Base-by-base conservation (phyloP, 2,888 invertebrate species). In the Drosophila rellima region DNA sequence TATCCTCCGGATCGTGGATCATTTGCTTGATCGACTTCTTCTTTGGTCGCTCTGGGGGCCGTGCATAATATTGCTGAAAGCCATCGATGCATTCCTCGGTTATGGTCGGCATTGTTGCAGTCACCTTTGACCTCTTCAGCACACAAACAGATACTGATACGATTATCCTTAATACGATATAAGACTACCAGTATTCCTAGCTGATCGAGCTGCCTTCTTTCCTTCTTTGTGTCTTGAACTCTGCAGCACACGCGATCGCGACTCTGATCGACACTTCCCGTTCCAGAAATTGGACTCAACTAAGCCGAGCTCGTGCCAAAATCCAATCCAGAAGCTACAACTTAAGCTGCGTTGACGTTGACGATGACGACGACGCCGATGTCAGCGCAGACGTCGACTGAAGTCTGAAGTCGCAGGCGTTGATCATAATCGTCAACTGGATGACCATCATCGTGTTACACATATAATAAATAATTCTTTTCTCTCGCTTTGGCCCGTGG, bases 1-100 rank as follows among this genome's bases (percentile, higher is more conserved):
- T 95, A 7, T 95, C 95, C 88, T 96, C 95, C 0, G 95, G 94
- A 92, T 98, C 96, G 94, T 95, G 97, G 45, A 97, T 89, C 93
- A 96, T 96, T 79, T 94, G 92, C 90, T 94, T 94, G 59, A 95
- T 89, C 73, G 94, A 94, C 90, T 95, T 93, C 71, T 94, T 93
- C 44, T 93, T 93, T 1, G 94, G 93, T 42, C 95, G 90, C 59
- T 94, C 93, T 76, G 95, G 95, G 81, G 95, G 95, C 86, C 94
- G 93, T 64, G 94, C 92, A 91, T 95, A 95, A 91, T 95, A 95
- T 82, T 95, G 92, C 87, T 94, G 94, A 91, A 95, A 95, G 86
- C 94, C 93, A 93, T 95, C 95, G 75, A 93, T 93, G 65, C 93
- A 92, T 63, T 93, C 92, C 78, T 92, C 93, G 61, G 93, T 93